Conservation (phyloP, 2,888 invertebrate species). For the Onthophagus sagittarius region DNA sequence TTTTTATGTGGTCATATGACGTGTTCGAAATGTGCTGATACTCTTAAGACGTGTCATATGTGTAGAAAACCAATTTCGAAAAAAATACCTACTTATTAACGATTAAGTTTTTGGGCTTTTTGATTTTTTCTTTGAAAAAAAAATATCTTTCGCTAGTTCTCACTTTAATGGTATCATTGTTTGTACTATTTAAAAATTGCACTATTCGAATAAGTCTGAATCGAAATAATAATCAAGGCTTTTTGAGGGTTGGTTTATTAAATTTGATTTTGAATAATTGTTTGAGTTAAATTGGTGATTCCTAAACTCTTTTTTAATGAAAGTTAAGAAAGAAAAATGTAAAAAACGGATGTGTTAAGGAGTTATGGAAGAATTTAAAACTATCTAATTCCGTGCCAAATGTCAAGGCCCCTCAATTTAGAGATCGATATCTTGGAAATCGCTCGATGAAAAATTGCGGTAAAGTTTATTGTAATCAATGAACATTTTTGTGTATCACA, state of each 20-base stretch:
- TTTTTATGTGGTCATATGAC: constrained; percentile 88
- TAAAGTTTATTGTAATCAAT: too few relatives aligned
- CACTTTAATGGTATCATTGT: neutral
- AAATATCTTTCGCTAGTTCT: neutral
- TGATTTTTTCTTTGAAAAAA: constrained; percentile 14
- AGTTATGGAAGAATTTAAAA: too few relatives aligned
- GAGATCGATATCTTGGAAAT: too few relatives aligned
- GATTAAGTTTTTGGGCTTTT: constrained; percentile 5
- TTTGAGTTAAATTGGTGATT: too few relatives aligned
- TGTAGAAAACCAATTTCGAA: constrained; percentile 72
- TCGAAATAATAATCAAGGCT: neutral
- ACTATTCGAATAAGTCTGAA: neutral
- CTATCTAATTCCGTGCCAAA: too few relatives aligned
- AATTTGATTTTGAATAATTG: too few relatives aligned
- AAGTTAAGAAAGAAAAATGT: too few relatives aligned
- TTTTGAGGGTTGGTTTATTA: neutral
- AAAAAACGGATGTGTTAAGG: too few relatives aligned
- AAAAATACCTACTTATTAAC: constrained; percentile 57
- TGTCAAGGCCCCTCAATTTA: too few relatives aligned
- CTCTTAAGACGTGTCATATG: constrained; percentile 83
- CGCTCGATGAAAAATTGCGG: too few relatives aligned
- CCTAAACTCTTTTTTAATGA: too few relatives aligned
- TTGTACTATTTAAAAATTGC: neutral
- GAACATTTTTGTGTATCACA: too few relatives aligned
- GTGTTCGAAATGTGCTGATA: constrained; percentile 76